Evolutionary conservation across 2,888 invertebrate genomes (phyloP), one percentile per base, ranked within the genome.

Genomic region (Limnephilus marmoratus): DNA sequence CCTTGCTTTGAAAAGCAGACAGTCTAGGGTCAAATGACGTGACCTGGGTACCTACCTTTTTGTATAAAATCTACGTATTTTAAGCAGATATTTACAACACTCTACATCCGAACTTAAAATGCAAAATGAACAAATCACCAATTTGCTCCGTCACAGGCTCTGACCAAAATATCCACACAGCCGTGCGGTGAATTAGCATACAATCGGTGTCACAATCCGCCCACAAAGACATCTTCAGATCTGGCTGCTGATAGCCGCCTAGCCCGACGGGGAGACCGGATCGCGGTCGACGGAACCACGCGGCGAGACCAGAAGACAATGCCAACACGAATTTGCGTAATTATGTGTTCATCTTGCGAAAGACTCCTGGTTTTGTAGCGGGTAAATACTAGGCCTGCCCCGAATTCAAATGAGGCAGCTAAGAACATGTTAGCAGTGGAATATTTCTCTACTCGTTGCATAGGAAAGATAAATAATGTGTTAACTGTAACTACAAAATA

Each of bases 121-220:
- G 68, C 68, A 68, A 68, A 68, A 82, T 82, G 85, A 24, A 45
- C 45, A 29, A 41, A 86, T 86, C 85, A 86, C 85, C n/a, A 45
- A 13, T 53, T 85, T 45, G 86, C 92, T 93, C 91, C 93, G 92
- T 90, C 91, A 91, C 92, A 93, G 86, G 29, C 82, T 34, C 81
- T 91, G 93, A 90, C 93, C 93, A 92, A 93, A 93, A 93, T 93
- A 92, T 90, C 86, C 92, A 93, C 91, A 53, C 92, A 91, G 91
- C 92, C 86, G 81, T 90, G 85, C 90, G 85, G 68, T 45, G 29
- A 82, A 92, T 92, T 92, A 90, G 92, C 92, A 92, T 92, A 92
- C 92, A 92, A 92, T 92, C 68, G 91, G 91, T 92, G 92, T 92
- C 92, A 92, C 92, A 92, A 92, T 88, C 45, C 68, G 41, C 87